Evolutionary conservation across 2,888 invertebrate genomes (phyloP), one percentile per base, ranked within the genome.

Genomic region (Pollenia amentaria): DNA sequence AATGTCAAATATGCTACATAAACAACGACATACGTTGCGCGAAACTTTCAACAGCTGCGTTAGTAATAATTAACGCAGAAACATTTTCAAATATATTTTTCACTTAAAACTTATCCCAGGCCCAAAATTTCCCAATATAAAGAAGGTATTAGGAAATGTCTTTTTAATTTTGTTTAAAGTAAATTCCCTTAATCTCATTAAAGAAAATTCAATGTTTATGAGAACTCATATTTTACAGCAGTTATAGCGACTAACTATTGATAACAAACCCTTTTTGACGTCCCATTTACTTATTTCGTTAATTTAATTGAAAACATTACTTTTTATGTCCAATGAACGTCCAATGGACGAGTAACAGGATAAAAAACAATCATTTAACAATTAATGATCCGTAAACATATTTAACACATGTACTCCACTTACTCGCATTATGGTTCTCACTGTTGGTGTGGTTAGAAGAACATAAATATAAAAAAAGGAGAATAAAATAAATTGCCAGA

Each of bases 331-430:
- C 38, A 46, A 73, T 10, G 9, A 12, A 64, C 16, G 16, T 4
- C 18, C 38, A 46, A 73, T 10, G 9, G 16, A 64, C 16, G 18
- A 55, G 16, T 11, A 46, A 42, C 11, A 75, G 8, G 10, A 53
- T 44, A 18, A 18, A 55, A 53, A 42, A 55, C 53, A 75, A 76
- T 69, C n/a, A 82, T 69, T 57, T 76, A 75, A 53, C 51, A 82
- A 62, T 82, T 82, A 76, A 75, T 82, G 82, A 75, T 75, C 75
- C 82, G 51, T 75, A 76, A 75, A 69, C 29, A 60, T 18, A 76
- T 62, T 69, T 18, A 81, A 76, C 60, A 75, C 67, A 53, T 60
- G 42, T 57, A 65, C 4, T 48, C 16, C 18, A 44, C 11, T 44
- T 8, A 57, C 4, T 14, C 7, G 29, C n/a, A 53, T 62, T 46